Evolutionary conservation across 2,888 invertebrate species (phyloP).

Genomic region (Branchellion lobata): DNA sequence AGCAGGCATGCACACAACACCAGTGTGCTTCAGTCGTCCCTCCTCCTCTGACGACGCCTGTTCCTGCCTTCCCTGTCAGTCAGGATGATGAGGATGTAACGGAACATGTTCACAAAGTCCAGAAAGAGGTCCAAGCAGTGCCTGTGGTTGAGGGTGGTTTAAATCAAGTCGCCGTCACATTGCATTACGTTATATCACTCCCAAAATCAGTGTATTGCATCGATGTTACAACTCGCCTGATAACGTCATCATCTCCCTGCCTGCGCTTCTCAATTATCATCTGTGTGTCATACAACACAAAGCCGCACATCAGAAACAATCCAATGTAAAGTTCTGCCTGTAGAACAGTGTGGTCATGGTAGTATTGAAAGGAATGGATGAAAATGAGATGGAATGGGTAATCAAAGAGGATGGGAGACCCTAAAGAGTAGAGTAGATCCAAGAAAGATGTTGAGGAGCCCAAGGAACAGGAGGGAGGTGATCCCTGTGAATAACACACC

Average conservation of each 20-base stretch:
- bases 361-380: too few relatives aligned
- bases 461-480: slow-evolving; percentile 74
- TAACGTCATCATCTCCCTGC: slow-evolving; percentile 86
- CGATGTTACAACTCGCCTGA: slow-evolving; percentile 67
- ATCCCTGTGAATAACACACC: slow-evolving; percentile 82
- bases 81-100: slow-evolving; percentile 83
- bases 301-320: slow-evolving; percentile 86
- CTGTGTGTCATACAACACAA: slow-evolving; percentile 95
- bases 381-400: background rate
- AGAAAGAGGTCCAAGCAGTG: slow-evolving; percentile 91
- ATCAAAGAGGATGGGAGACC: slow-evolving; percentile 63
- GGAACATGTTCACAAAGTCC: slow-evolving; percentile 90
- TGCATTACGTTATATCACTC: background rate
- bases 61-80: slow-evolving; percentile 59
- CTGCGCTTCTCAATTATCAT: slow-evolving; percentile 88
- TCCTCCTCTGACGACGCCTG: slow-evolving; percentile 32
- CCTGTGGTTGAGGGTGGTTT: too few relatives aligned
- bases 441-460: slow-evolving; percentile 79
- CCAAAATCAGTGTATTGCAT: background rate
- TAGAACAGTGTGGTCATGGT: too few relatives aligned
- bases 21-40: slow-evolving; percentile 4
- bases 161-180: background rate
- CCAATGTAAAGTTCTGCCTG: slow-evolving; percentile 84
- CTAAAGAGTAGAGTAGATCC: slow-evolving; percentile 77
- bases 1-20: too few relatives aligned